phyloP scores from a whole-genome alignment of 2,113 vertebrate species.

The Melanotaenia duboulayi region DNA sequence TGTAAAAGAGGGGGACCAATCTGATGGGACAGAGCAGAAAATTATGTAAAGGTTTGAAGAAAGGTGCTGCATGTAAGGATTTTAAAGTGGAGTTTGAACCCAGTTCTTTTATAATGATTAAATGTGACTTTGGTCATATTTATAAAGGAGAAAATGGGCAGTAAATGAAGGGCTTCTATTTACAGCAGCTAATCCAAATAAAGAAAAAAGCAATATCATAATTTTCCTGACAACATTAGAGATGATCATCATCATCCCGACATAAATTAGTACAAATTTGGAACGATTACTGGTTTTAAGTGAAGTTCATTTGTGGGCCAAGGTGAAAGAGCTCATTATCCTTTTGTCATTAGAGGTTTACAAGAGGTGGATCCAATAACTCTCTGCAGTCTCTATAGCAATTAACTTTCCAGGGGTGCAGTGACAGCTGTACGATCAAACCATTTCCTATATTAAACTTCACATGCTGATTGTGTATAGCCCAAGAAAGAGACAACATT shows the following conservation, averaged over 20 bases:
- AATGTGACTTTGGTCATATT: background rate
- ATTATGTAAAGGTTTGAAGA: too few species aligned
- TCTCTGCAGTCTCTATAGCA: conserved; percentile 52
- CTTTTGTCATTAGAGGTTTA: conserved; percentile 54
- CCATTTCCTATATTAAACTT: conserved; percentile 13
- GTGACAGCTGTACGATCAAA: conserved; percentile 9
- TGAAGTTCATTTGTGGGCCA: conserved; percentile 72
- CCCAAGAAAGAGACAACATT: background rate
- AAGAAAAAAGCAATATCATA: conserved; percentile 27
- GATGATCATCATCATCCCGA: conserved; percentile 23
- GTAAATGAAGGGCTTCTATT: conserved; percentile 10
- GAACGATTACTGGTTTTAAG: conserved; percentile 54
- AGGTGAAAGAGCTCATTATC: conserved; percentile 78
- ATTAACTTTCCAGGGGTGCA: conserved; percentile 51
- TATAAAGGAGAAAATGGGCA: background rate
- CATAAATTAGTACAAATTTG: conserved; percentile 34
- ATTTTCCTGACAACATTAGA: conserved; percentile 23
- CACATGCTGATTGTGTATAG: background rate
- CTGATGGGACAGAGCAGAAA: too few species aligned
- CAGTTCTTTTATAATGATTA: background rate
- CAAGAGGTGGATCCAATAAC: conserved; percentile 50
- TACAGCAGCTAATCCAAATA: too few species aligned
- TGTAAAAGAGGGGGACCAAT: too few species aligned
- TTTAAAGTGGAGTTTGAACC: too few species aligned
- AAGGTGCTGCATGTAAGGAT: too few species aligned